Base-by-base conservation (phyloP, 2,888 invertebrate genomes). In the Orchestes rusci region DNA sequence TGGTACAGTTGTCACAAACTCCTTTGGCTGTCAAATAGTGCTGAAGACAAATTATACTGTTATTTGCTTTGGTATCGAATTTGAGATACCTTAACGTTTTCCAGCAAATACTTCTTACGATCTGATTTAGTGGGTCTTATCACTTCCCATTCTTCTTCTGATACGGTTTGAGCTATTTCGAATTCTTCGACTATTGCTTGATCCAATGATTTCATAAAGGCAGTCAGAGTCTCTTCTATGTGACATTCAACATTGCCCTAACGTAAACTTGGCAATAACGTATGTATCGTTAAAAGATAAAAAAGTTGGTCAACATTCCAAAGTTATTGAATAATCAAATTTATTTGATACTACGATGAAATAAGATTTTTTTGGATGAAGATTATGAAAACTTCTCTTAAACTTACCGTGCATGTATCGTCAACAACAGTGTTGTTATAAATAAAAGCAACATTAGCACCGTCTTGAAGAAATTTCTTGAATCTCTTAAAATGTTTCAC, bases 141-240 rank as follows among this genome's bases (percentile, higher is more conserved):
- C 0, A 83, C 78, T 57, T 89, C 86, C 83, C 88, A 90, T 69
- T 90, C 88, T 62, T 89, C 89, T 54, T 86, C 84, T 0, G 84
- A 87, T 2, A 88, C 82, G 63, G 82, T 81, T 1, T 79, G 76
- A 3, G 83, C 82, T 28, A 84, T 73, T 18, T 83, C 79, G 39
- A 77, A 73, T 67, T 90, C 88, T 29, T 81, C 82, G 31, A 75
- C 69, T 1, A 84, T 73, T 0, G 84, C 78, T 28, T 73, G 73
- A 31, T 84, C 82, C 39, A 89, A 60, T 0, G 84, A 80, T n/a
- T 75, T 73, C 7, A 79, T 70, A 58, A 89, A 77, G 0, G 79
- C 78, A 52, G 70, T 69, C 48, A 84, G 67, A 52, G 88, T 61
- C 62, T 87, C 83, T 48, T 79, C 70, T 12, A 79, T 70, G 58